Percentiles rank a stretch among this genome's conserved stretches.
Conservation (phyloP, 2,888 invertebrate species). For the Zonitis immaculata region DNA sequence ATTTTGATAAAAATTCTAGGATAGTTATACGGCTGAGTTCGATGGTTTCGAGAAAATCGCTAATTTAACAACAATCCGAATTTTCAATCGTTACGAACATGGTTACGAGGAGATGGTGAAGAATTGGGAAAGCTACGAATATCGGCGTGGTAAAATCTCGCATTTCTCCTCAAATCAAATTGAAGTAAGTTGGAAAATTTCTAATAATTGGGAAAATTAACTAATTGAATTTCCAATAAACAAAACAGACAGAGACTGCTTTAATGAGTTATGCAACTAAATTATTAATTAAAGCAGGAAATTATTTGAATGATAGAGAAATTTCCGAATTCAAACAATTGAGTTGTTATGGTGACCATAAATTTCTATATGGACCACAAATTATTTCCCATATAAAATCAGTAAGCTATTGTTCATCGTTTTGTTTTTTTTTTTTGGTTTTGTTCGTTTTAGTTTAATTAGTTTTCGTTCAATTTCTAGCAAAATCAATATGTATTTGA, state of each 20-base stretch:
- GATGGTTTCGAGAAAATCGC: slow-evolving; percentile 36
- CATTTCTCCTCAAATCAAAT: neutral
- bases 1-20: neutral
- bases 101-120: slow-evolving; percentile 26
- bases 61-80: slow-evolving; percentile 4
- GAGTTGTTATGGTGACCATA: neutral
- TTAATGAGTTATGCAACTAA: neutral
- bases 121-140: neutral
- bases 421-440: too few relatives aligned
- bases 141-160: neutral
- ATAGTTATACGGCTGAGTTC: neutral
- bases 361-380: neutral
- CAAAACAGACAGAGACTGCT: neutral
- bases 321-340: neutral
- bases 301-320: neutral
- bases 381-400: neutral
- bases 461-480: neutral
- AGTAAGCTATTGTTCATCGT: too few relatives aligned
- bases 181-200: neutral
- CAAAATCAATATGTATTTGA: slow-evolving; percentile 52
- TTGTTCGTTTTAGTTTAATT: too few relatives aligned
- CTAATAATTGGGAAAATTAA: neutral
- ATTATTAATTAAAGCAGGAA: neutral
- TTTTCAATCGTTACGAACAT: slow-evolving; percentile 17
- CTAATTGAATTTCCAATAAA: neutral